These are phyloP conservation scores for Forficula auricularia DNA, from an alignment of 1,140 invertebrate genomes.

Conservation along the genomic window DNA sequence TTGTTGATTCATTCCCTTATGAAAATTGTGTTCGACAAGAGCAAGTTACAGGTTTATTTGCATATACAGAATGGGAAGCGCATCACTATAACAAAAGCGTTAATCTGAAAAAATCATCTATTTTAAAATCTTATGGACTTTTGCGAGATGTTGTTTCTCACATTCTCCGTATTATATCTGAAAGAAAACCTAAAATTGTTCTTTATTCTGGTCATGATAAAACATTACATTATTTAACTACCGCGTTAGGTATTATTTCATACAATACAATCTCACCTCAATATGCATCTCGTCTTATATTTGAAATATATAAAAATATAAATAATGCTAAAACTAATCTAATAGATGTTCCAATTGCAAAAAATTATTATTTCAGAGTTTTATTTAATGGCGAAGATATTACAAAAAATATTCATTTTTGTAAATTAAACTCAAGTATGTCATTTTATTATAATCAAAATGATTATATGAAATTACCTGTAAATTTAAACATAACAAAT, in stretches of 20 bases:
- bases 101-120: slow-evolving; percentile 41
- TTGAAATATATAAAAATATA: slow-evolving; percentile 59
- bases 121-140: slow-evolving; percentile 59
- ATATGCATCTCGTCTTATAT: slow-evolving; percentile 68
- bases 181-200: slow-evolving; percentile 58
- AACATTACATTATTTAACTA: slow-evolving; percentile 63
- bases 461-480: no score
- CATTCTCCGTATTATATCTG: slow-evolving; percentile 58
- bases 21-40: slow-evolving; percentile 39
- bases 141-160: slow-evolving; percentile 58
- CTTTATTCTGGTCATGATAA: slow-evolving; percentile 83
- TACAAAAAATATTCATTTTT: slow-evolving; percentile 65
- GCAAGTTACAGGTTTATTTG: slow-evolving; percentile 52
- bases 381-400: slow-evolving; percentile 75
- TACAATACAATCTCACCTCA: slow-evolving; percentile 40
- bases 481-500: not conserved
- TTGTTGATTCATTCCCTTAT: slow-evolving; percentile 19
- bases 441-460: not conserved
- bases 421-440: slow-evolving; percentile 29
- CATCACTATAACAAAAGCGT: slow-evolving; percentile 43
- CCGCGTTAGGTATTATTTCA: slow-evolving; percentile 50
- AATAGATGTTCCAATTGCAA: slow-evolving; percentile 24
- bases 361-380: slow-evolving; percentile 61
- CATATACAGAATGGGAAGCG: slow-evolving; percentile 57
- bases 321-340: slow-evolving; percentile 22